phyloP scores from a whole-genome alignment of 2,113 vertebrate genomes.

The Dicaeum eximium region DNA sequence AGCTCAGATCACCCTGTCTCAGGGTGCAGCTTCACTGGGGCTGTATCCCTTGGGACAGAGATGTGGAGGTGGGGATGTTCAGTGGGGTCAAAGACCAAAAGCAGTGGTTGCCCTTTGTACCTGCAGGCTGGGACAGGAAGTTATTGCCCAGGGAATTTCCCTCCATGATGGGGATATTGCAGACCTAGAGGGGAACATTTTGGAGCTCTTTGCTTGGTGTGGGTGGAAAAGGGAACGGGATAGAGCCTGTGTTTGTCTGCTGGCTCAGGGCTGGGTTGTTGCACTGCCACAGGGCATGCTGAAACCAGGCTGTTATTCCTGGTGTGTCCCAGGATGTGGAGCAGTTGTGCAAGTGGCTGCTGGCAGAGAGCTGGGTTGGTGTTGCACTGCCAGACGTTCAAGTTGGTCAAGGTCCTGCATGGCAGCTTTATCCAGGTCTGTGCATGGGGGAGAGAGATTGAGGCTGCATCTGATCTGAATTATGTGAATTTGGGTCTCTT shows the following conservation, averaged over 20 bases:
- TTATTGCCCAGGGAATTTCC: neutral
- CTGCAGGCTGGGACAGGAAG: neutral
- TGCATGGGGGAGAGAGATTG: neutral
- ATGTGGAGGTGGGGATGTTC: neutral
- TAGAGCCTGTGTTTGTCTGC: neutral
- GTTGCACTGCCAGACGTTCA: accelerated
- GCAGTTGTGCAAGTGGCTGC: neutral
- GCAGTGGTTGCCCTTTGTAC: neutral
- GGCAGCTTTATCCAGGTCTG: neutral
- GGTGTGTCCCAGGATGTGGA: neutral
- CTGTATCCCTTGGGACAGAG: accelerated
- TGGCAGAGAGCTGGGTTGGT: neutral
- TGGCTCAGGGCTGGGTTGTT: neutral
- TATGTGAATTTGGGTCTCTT: neutral
- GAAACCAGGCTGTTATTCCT: neutral
- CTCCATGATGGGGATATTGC: neutral
- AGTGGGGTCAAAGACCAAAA: neutral
- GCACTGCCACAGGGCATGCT: neutral
- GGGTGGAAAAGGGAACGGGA: neutral
- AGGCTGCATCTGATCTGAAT: neutral
- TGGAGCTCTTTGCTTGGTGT: neutral
- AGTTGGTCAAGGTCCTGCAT: neutral
- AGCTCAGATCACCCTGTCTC: neutral
- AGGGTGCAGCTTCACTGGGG: neutral
- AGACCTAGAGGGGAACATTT: neutral